Evolutionary conservation across 1,140 invertebrate species (phyloP).

Genomic region (Drosophila miranda): DNA sequence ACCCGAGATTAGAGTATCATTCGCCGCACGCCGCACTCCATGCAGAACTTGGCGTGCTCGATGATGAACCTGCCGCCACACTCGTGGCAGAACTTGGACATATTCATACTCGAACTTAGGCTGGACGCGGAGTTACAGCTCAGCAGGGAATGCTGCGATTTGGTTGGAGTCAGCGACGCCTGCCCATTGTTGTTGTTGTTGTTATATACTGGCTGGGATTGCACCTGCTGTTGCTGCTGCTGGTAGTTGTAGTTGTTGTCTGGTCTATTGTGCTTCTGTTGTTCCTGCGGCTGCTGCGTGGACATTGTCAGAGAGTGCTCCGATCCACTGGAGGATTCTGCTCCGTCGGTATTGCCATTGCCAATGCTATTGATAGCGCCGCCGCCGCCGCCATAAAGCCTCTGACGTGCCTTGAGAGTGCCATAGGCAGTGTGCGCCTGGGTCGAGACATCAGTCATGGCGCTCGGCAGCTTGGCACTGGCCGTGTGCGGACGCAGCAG

Average conservation of each 20-base stretch:
- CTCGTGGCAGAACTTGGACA: conserved; percentile 94
- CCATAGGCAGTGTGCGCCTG: conserved; percentile 58
- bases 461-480: conserved; percentile 36
- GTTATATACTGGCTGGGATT: conserved; percentile 30
- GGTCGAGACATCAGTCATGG: conserved; percentile 52
- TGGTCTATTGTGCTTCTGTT: conserved; percentile 11
- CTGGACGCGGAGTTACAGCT: conserved; percentile 48
- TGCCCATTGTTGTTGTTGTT: conserved; percentile 36
- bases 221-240: conserved; percentile 30
- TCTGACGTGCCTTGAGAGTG: conserved; percentile 58
- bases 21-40: conserved; percentile 90
- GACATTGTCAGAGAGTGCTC: conserved; percentile 34
- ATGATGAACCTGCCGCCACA: conserved; percentile 94
- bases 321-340: conserved; percentile 55
- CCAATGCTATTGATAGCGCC: neutral
- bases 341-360: conserved; percentile 25
- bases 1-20: conserved; percentile 48
- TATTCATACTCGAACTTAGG: conserved; percentile 69
- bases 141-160: conserved; percentile 55
- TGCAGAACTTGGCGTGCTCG: conserved; percentile 93
- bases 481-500: conserved; percentile 55
- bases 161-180: conserved; percentile 33
- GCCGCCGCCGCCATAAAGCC: conserved; percentile 42
- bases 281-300: conserved; percentile 29
- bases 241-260: conserved; percentile 46